These are phyloP conservation scores for Tetrax tetrax DNA, from an alignment of 2,113 vertebrate genomes.

Conservation along the genomic window DNA sequence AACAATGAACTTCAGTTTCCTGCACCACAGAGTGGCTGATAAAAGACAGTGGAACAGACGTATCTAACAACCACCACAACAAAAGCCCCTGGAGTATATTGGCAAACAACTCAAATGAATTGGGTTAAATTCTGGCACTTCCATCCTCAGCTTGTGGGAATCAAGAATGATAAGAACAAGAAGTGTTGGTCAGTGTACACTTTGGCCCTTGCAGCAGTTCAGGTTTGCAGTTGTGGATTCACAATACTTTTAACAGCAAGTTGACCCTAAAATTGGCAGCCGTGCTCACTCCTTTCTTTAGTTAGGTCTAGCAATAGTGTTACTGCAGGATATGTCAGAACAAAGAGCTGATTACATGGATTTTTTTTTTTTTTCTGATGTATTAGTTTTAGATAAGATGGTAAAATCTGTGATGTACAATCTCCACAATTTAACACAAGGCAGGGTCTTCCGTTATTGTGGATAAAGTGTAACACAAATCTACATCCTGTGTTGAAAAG, in stretches of 20 bases:
- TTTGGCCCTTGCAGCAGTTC: background rate
- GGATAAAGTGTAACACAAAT: background rate
- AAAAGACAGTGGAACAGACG: background rate
- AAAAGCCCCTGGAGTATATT: background rate
- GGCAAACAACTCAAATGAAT: background rate
- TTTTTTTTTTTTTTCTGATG: background rate
- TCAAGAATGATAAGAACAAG: background rate
- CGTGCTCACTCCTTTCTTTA: background rate
- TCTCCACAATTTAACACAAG: background rate
- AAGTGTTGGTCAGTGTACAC: accelerated
- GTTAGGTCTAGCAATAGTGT: background rate
- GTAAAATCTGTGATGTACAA: background rate
- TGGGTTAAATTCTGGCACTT: background rate
- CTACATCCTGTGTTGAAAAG: background rate
- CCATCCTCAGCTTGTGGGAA: background rate
- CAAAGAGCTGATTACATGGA: background rate
- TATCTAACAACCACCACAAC: background rate
- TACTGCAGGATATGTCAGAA: background rate
- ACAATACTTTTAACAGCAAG: background rate
- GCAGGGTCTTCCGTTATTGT: background rate
- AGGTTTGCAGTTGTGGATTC: background rate
- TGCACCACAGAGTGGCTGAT: background rate
- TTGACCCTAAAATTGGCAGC: background rate
- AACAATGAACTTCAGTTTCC: background rate
- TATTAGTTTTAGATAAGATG: background rate